These are phyloP conservation scores for Paramormyrops kingsleyae DNA, from an alignment of 2,113 vertebrate genomes.

Conservation along the genomic window DNA sequence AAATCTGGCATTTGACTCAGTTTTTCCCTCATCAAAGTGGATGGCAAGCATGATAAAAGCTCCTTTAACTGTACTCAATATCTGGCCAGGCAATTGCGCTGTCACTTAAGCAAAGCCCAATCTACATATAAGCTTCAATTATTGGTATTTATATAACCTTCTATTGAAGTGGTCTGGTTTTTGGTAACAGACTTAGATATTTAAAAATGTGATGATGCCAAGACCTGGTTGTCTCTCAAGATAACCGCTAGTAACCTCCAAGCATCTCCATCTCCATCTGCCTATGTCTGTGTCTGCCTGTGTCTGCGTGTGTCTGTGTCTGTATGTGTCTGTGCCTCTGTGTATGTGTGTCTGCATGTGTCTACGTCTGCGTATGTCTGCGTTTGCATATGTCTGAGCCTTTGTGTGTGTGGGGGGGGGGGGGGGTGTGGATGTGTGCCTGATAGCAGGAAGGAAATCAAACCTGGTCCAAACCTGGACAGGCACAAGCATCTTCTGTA, in stretches of 20 bases:
- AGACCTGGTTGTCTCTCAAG: not conserved
- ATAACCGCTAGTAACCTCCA: not conserved
- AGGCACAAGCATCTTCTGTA: not conserved
- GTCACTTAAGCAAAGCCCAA: not conserved
- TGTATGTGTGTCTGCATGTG: no score
- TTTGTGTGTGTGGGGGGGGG: no score
- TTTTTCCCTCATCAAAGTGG: not conserved
- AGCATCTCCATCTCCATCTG: not conserved
- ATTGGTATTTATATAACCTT: not conserved
- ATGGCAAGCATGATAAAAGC: not conserved
- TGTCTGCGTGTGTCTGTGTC: rapidly evolving
- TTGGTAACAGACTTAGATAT: not conserved
- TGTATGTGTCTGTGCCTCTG: no score
- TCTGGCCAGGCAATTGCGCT: not conserved
- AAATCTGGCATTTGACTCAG: not conserved
- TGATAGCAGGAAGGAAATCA: not conserved
- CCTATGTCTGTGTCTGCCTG: no score
- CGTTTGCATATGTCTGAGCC: no score
- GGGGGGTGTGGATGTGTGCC: not conserved
- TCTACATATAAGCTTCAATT: not conserved
- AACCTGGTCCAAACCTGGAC: not conserved
- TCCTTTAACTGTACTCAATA: not conserved
- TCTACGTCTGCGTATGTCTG: no score
- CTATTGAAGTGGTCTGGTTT: not conserved
- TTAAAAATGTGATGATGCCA: not conserved